phyloP scores from a whole-genome alignment of 2,113 vertebrate genomes.

The Eira barbara region DNA sequence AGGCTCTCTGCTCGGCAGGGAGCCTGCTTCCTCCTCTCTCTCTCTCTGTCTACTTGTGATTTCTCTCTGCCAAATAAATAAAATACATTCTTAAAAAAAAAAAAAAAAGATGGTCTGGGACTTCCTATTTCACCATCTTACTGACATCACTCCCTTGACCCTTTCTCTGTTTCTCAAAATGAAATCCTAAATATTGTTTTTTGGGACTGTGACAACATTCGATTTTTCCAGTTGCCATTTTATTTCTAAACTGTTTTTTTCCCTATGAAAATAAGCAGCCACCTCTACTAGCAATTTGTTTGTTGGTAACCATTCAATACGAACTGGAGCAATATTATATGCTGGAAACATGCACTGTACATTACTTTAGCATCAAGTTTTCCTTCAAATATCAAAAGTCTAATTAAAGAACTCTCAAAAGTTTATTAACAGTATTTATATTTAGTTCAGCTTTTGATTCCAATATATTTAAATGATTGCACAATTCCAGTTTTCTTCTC shows the following conservation, averaged over 20 bases:
- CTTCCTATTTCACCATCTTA: background rate
- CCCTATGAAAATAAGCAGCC: background rate
- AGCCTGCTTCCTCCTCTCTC: no score
- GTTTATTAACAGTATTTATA: background rate
- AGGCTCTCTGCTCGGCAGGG: no score
- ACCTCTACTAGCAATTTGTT: background rate
- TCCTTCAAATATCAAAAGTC: background rate
- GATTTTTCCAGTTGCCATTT: background rate
- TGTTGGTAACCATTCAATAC: background rate
- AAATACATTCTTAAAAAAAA: no score
- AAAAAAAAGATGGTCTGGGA: background rate
- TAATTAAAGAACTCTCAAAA: background rate
- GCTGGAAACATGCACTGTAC: background rate
- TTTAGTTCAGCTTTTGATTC: slow-evolving; percentile 9
- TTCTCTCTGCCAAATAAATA: no score
- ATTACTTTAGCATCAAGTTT: background rate
- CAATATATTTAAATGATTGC: background rate
- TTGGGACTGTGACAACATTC: background rate
- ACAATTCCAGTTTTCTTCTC: background rate
- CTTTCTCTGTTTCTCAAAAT: background rate
- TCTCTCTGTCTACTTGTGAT: no score
- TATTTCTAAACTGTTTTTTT: background rate
- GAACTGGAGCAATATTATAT: background rate
- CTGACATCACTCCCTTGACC: background rate
- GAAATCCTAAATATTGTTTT: background rate